These are phyloP conservation scores for Helleia helle DNA, from an alignment of 2,888 invertebrate genomes.

Conservation along the genomic window DNA sequence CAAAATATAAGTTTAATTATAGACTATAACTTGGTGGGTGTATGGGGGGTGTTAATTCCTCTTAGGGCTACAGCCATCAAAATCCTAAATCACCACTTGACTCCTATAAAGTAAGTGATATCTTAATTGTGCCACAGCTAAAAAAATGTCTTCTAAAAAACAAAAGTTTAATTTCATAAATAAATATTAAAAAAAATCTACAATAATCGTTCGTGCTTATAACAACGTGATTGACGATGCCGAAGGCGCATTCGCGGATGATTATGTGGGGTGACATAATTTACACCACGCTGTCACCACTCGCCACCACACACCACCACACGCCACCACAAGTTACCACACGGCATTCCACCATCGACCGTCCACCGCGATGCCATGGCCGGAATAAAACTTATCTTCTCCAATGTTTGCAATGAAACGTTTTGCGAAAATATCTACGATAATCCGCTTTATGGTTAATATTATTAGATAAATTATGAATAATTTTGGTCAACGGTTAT, in stretches of 20 bases:
- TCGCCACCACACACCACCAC: constrained; percentile 13
- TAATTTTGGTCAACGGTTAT: no score
- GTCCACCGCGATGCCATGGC: constrained; percentile 37
- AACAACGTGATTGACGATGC: constrained; percentile 20
- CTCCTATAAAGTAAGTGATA: no score
- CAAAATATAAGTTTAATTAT: no score
- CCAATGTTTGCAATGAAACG: constrained; percentile 57
- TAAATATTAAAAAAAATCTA: no score
- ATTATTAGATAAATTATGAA: no score
- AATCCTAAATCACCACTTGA: no score
- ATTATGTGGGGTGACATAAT: constrained; percentile 20
- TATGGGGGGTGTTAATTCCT: no score
- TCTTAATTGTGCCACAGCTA: no score
- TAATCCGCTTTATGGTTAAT: constrained; percentile 34
- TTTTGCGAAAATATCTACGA: constrained; percentile 47
- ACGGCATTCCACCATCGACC: constrained; percentile 22
- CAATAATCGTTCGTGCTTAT: constrained; percentile 30
- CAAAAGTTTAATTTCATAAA: no score
- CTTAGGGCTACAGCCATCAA: no score
- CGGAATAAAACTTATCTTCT: constrained; percentile 54
- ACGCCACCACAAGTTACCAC: constrained; percentile 17
- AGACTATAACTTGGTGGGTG: no score
- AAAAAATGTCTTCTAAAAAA: no score
- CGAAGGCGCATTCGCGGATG: constrained; percentile 25
- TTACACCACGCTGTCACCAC: constrained; percentile 13